Percentiles rank a stretch among this genome's conserved stretches.
phyloP scores from a whole-genome alignment of 2,888 invertebrate genomes.

The Parnassius orleans region DNA sequence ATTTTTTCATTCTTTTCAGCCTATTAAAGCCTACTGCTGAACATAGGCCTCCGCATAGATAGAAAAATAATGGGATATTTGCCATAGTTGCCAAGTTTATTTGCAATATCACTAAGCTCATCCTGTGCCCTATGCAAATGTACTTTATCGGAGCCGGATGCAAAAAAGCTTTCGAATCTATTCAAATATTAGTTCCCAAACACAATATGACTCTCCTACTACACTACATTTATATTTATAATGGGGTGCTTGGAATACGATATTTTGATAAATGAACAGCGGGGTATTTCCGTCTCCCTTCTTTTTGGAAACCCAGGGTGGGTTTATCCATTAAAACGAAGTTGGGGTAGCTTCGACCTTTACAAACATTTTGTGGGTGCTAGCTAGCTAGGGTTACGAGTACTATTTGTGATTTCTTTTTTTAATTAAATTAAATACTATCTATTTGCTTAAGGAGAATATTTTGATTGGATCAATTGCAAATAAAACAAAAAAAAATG shows the following conservation, averaged over 20 bases:
- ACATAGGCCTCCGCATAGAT: too few species aligned
- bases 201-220: constrained; percentile 5
- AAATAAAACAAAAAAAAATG: too few species aligned
- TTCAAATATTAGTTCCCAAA: constrained; percentile 15
- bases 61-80: too few species aligned
- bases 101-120: neutral
- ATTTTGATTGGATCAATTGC: too few species aligned
- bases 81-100: too few species aligned
- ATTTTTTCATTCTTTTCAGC: too few species aligned
- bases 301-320: constrained; percentile 62
- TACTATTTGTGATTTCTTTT: too few species aligned
- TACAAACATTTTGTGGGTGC: constrained; percentile 55
- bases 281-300: constrained; percentile 50
- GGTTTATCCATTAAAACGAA: constrained; percentile 44
- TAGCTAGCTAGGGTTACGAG: neutral
- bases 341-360: constrained; percentile 58
- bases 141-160: constrained; percentile 3
- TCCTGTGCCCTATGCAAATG: neutral
- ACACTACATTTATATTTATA: neutral
- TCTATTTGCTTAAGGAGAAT: too few species aligned
- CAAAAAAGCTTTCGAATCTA: neutral
- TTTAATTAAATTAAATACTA: too few species aligned
- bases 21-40: too few species aligned
- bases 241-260: constrained; percentile 53
- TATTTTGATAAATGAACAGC: constrained; percentile 67